Evolutionary conservation across 1,140 invertebrate genomes (phyloP), one percentile per base, ranked within the genome.

Genomic region (Muscidifurax raptorellus): DNA sequence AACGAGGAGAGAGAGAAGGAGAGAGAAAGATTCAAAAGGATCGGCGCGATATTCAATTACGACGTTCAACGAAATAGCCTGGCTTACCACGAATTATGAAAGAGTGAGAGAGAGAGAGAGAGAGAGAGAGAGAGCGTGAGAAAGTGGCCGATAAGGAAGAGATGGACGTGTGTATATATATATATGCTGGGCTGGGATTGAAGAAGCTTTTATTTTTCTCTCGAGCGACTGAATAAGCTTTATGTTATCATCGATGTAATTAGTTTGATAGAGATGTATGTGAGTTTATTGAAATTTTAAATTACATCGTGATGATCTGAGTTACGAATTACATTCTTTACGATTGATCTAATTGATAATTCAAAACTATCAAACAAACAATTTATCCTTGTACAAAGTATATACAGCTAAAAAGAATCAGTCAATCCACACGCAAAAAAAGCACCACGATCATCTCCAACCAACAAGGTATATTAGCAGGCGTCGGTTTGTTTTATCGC

Each of bases 1-100:
- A 25, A 27, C n/a, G 67, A 66, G 27, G 30, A 44, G 9, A 9
- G 77, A 36, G 27, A 9, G 27, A 10, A 13, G 9, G 44, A 15
- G 44, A 15, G 44, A 15, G 44, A 15, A 13, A 1, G 22, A 59
- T 18, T 59, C 15, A 59, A n/a, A n/a, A 59, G 69, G 30, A 71
- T 78, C 32, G 10, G 22, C 2, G 28, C 10, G 66, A 67, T 75
- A 71, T 83, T 83, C 64, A 77, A 71, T 83, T 83, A 83, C 66
- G 30, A 12, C 9, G 15, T 13, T 64, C 36, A 64, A 2, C 69
- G n/a, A 18, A 72, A 82, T 64, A 75, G 22, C 52, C n/a, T 12
- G 30, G n/a, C 59, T 74, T 74, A 13, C 74, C 3, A 13, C 52
- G 52, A 75, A 82, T 82, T 66, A 82, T 2, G 32, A 30, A 6